Percentiles rank a stretch among this genome's conserved stretches.
These are phyloP conservation scores for Cromileptes altivelis DNA, from an alignment of 2,113 vertebrate genomes.

Conservation along the genomic window DNA sequence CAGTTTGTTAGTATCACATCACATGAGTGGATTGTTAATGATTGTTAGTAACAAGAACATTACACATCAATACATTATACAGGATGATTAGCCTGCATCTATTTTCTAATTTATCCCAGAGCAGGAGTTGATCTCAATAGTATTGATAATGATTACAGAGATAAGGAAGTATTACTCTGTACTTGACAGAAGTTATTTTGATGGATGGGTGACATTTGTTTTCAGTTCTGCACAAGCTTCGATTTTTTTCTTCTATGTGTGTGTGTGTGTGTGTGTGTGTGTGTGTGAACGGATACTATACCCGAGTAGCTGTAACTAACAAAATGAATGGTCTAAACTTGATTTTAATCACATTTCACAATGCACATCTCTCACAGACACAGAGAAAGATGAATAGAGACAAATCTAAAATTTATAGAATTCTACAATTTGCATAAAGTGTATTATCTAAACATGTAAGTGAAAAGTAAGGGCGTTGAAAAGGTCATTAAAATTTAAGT, in stretches of 20 bases:
- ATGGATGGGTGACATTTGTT: slow-evolving; percentile 51
- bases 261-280: neutral
- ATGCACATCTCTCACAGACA: slow-evolving; percentile 83
- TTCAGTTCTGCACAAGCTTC: slow-evolving; percentile 26
- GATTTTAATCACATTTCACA: slow-evolving; percentile 88
- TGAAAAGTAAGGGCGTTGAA: slow-evolving; percentile 89
- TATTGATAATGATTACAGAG: slow-evolving; percentile 69
- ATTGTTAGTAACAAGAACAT: slow-evolving; percentile 59
- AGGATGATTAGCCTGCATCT: slow-evolving; percentile 59
- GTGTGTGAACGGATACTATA: neutral
- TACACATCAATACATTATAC: slow-evolving; percentile 67
- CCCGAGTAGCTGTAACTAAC: slow-evolving; percentile 20
- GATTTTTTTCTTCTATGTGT: neutral
- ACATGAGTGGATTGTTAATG: slow-evolving; percentile 71
- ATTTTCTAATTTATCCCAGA: slow-evolving; percentile 59
- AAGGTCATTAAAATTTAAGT: slow-evolving; percentile 93
- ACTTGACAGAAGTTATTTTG: slow-evolving; percentile 53
- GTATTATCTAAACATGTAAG: slow-evolving; percentile 93
- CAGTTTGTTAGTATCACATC: slow-evolving; percentile 71
- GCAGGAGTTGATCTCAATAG: slow-evolving; percentile 59
- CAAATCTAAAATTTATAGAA: slow-evolving; percentile 99
- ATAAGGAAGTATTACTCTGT: slow-evolving; percentile 54
- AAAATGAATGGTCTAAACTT: slow-evolving; percentile 86
- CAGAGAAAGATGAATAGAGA: slow-evolving; percentile 90
- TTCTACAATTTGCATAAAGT: slow-evolving; percentile 94